Conservation (phyloP, 2,888 invertebrate species). For the Incurvaria masculella region DNA sequence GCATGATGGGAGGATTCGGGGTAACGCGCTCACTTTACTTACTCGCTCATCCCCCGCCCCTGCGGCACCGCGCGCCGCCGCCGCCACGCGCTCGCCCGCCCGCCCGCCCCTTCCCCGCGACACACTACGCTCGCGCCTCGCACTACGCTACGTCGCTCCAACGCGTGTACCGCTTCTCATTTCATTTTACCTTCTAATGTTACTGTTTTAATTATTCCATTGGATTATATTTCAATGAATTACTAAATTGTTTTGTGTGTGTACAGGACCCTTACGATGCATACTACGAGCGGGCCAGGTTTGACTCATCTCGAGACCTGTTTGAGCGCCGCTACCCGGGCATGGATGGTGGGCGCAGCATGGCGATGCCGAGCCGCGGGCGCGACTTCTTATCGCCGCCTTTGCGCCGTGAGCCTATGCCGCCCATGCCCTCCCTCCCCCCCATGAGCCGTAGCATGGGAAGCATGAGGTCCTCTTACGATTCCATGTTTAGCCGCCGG, state of each 20-base stretch:
- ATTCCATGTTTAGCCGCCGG: constrained; percentile 80
- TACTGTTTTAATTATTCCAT: background rate
- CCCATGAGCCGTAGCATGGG: constrained; percentile 60
- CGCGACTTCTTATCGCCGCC: constrained; percentile 71
- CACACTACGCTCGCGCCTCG: no score
- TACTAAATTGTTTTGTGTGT: background rate
- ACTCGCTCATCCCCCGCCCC: constrained; percentile 18
- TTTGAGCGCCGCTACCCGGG: constrained; percentile 78
- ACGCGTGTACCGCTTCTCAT: constrained; percentile 2
- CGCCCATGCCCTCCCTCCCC: constrained; percentile 72
- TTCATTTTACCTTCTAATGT: constrained; percentile 4
- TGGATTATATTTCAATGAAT: background rate
- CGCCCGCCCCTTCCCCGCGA: constrained; percentile 29
- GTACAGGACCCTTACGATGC: constrained; percentile 68
- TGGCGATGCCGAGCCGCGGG: constrained; percentile 37
- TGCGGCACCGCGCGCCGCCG: constrained; percentile 26
- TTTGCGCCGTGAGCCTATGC: constrained; percentile 73
- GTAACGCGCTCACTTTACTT: constrained; percentile 57
- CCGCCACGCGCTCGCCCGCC: constrained; percentile 11
- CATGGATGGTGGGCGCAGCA: constrained; percentile 54
- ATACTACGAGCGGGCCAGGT: constrained; percentile 75
- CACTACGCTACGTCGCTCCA: background rate
- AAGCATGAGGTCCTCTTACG: constrained; percentile 70
- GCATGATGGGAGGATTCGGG: constrained; percentile 89
- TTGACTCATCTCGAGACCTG: constrained; percentile 74